Percentiles rank a stretch among this genome's conserved stretches.
Conservation (phyloP, 2,888 invertebrate genomes). For the Hirtodrosophila cameraria region DNA sequence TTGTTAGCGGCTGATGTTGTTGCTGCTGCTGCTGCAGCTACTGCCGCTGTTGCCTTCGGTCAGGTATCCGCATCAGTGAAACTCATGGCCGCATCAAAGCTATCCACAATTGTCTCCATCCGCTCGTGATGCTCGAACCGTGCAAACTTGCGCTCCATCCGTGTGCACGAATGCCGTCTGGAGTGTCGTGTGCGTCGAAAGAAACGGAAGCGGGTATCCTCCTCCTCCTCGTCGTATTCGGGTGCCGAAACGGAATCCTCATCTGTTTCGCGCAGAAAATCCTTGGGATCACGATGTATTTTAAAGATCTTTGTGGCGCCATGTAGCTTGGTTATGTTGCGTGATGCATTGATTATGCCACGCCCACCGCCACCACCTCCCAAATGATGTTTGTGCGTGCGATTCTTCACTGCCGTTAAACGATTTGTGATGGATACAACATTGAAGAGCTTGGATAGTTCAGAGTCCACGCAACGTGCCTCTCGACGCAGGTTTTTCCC, state of each 20-base stretch:
- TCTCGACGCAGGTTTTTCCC: slow-evolving; percentile 75
- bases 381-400: slow-evolving; percentile 50
- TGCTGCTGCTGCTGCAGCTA: slow-evolving; percentile 22
- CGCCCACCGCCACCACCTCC: slow-evolving; percentile 66
- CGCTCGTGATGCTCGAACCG: slow-evolving; percentile 80
- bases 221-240: slow-evolving; percentile 80
- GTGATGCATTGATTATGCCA: slow-evolving; percentile 76
- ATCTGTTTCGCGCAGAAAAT: slow-evolving; percentile 80
- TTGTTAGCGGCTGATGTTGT: slow-evolving; percentile 25
- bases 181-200: slow-evolving; percentile 67
- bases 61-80: slow-evolving; percentile 79
- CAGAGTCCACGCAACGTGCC: slow-evolving; percentile 80
- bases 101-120: slow-evolving; percentile 81
- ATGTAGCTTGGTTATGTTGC: slow-evolving; percentile 76
- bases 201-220: slow-evolving; percentile 76
- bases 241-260: slow-evolving; percentile 81
- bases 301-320: slow-evolving; percentile 77
- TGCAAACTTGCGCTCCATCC: slow-evolving; percentile 70
- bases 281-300: slow-evolving; percentile 79
- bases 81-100: slow-evolving; percentile 81
- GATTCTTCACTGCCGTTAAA: slow-evolving; percentile 53
- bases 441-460: slow-evolving; percentile 80
- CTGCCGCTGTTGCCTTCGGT: slow-evolving; percentile 34
- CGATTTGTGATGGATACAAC: slow-evolving; percentile 80
- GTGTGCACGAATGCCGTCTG: slow-evolving; percentile 45